phyloP scores from a whole-genome alignment of 2,113 vertebrate genomes.

The Phalacrocorax carbo region DNA sequence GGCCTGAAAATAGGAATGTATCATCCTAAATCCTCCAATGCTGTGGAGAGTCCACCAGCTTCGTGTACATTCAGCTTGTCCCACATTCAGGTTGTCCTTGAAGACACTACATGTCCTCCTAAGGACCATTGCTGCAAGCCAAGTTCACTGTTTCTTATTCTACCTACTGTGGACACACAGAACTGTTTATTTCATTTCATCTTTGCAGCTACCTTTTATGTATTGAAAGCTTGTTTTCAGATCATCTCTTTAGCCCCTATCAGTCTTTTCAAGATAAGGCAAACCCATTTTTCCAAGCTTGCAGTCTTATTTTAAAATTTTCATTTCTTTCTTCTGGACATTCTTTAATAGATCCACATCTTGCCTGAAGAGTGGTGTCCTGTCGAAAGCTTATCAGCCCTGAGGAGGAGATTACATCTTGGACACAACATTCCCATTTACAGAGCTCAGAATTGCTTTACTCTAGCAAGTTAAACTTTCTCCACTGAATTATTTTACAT shows the following conservation, averaged over 20 bases:
- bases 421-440: constrained; percentile 39
- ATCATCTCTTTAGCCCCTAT: constrained; percentile 31
- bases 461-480: background rate
- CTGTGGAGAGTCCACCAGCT: background rate
- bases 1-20: background rate
- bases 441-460: background rate
- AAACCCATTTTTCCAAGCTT: constrained; percentile 39
- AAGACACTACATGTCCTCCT: background rate
- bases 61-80: background rate
- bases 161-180: background rate
- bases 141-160: background rate
- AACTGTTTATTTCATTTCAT: background rate
- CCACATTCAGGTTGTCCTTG: background rate
- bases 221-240: background rate
- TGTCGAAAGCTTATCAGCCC: background rate
- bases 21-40: background rate
- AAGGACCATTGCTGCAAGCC: background rate
- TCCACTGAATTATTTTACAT: background rate
- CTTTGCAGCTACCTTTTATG: background rate
- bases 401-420: constrained; percentile 37
- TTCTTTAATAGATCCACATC: constrained; percentile 46
- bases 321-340: constrained; percentile 34
- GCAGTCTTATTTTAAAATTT: constrained; percentile 45
- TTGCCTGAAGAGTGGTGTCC: constrained; percentile 42
- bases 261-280: constrained; percentile 37